phyloP scores from a whole-genome alignment of 2,113 vertebrate genomes.

The Psettodes erumei region DNA sequence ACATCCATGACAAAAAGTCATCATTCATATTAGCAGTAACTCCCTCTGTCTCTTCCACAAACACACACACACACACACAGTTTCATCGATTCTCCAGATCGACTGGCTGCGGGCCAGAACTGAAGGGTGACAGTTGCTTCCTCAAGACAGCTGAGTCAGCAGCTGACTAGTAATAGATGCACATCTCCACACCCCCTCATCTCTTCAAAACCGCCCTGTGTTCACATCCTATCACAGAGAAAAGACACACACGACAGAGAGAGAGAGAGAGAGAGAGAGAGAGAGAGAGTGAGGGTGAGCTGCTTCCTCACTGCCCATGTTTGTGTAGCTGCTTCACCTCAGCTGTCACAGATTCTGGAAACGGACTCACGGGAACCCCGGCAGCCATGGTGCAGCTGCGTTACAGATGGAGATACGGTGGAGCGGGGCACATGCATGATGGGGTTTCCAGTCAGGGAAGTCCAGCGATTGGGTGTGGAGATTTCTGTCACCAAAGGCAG shows the following conservation, averaged over 20 bases:
- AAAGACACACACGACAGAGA: constrained; percentile 16
- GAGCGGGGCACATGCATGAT: background rate
- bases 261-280: constrained; percentile 1
- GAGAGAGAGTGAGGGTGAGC: constrained; percentile 20
- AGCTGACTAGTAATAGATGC: constrained; percentile 68
- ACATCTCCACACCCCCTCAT: constrained; percentile 53
- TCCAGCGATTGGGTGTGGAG: constrained; percentile 16
- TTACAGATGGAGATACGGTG: background rate
- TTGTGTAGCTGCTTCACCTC: constrained; percentile 35
- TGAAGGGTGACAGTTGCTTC: constrained; percentile 64
- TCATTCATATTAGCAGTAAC: background rate
- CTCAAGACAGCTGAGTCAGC: constrained; percentile 77
- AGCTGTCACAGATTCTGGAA: constrained; percentile 21
- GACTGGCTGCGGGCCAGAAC: constrained; percentile 49
- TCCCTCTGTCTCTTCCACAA: constrained; percentile 9
- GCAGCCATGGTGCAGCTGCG: background rate
- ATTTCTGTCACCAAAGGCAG: background rate
- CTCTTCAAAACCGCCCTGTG: constrained; percentile 31
- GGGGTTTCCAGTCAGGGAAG: constrained; percentile 57
- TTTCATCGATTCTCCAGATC: constrained; percentile 51
- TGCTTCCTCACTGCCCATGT: background rate
- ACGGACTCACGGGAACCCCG: constrained; percentile 28
- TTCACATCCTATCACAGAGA: constrained; percentile 51
- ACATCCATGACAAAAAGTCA: constrained; percentile 21
- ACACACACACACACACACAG: constrained; percentile 31